phyloP scores from a whole-genome alignment of 2,888 invertebrate genomes.

The Nephrotoma flavescens region DNA sequence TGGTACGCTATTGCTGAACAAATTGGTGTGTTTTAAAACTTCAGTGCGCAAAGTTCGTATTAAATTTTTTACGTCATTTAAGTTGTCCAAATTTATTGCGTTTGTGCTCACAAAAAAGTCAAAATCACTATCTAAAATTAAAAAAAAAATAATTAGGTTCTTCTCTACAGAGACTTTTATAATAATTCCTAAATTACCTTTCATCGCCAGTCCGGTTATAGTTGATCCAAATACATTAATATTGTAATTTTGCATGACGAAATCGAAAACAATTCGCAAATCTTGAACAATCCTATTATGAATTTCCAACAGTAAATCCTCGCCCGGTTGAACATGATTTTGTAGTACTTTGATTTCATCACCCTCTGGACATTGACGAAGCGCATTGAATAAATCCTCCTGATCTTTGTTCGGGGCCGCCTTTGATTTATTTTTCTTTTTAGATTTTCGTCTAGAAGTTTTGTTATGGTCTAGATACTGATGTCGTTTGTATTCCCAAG shows the following conservation, averaged over 20 bases:
- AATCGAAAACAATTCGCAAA: background rate
- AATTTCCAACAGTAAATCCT: background rate
- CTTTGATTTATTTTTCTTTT: conserved; percentile 12
- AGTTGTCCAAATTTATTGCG: background rate
- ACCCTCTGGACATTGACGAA: conserved; percentile 33
- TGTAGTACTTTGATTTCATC: conserved; percentile 29
- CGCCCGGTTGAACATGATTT: background rate
- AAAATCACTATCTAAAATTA: conserved; percentile 44
- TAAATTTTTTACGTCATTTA: background rate
- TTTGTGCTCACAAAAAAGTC: conserved; percentile 43
- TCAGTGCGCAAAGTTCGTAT: background rate
- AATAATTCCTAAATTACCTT: conserved; percentile 20
- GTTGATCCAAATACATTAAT: conserved; percentile 58
- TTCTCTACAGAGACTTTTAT: background rate
- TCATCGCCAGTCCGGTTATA: conserved; percentile 52
- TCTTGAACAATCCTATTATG: background rate
- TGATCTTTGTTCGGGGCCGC: conserved; percentile 22
- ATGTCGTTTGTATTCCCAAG: background rate
- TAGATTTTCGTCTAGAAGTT: conserved; percentile 1
- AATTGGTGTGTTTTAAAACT: conserved; percentile 25
- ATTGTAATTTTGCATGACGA: background rate
- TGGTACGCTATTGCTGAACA: conserved; percentile 41
- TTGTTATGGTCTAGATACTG: background rate
- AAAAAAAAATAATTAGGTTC: conserved; percentile 7
- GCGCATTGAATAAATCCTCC: conserved; percentile 19